A percentile compares a stretch with the other conserved stretches of the same genome.
phyloP scores from a whole-genome alignment of 2,113 vertebrate genomes.

The Datnioides undecimradiatus region DNA sequence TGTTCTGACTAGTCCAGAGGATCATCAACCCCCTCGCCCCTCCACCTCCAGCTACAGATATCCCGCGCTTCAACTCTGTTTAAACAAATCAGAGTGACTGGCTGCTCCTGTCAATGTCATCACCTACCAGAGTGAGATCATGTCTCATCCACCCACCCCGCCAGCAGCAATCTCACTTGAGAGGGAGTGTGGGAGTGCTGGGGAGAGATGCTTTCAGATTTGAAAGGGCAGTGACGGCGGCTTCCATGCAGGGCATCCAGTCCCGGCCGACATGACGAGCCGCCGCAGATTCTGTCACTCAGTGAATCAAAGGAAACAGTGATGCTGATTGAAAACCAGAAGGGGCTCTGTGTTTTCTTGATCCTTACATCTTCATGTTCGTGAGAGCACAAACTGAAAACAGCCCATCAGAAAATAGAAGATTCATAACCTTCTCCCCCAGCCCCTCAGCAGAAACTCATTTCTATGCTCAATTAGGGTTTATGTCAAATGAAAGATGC shows the following conservation, averaged over 20 bases:
- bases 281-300: slow-evolving; percentile 42
- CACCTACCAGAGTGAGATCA: slow-evolving; percentile 60
- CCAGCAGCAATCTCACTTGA: slow-evolving; percentile 49
- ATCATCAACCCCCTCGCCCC: slow-evolving; percentile 49
- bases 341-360: not conserved
- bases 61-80: slow-evolving; percentile 53
- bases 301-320: slow-evolving; percentile 25
- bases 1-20: slow-evolving; percentile 67
- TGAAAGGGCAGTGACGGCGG: slow-evolving; percentile 39
- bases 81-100: slow-evolving; percentile 66
- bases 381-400: not conserved
- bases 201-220: slow-evolving; percentile 34
- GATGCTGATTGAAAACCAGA: slow-evolving; percentile 43
- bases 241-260: slow-evolving; percentile 1
- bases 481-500: slow-evolving; percentile 77
- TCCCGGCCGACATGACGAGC: slow-evolving; percentile 31
- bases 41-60: slow-evolving; percentile 46
- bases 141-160: slow-evolving; percentile 55
- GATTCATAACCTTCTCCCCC: slow-evolving; percentile 38
- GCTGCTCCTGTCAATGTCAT: slow-evolving; percentile 67
- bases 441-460: slow-evolving; percentile 60
- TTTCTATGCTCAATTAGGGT: slow-evolving; percentile 75
- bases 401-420: slow-evolving; percentile 19
- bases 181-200: slow-evolving; percentile 47
- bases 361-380: slow-evolving; percentile 5